phyloP scores from a whole-genome alignment of 2,113 vertebrate species.

The Pseudolaguvia tuberculata region DNA sequence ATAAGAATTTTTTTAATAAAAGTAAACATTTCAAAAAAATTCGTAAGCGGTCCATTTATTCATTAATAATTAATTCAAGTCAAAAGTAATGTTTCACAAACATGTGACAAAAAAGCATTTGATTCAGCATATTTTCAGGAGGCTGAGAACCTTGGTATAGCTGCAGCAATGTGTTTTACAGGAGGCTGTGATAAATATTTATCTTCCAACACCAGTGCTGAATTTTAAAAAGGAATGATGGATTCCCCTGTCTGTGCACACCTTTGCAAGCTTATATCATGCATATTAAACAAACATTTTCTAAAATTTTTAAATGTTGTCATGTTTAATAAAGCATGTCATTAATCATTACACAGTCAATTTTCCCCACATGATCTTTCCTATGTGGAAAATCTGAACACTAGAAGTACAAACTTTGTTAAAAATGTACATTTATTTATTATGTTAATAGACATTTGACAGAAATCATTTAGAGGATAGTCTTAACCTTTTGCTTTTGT shows the following conservation, averaged over 20 bases:
- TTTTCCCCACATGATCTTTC: conserved; percentile 9
- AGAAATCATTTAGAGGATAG: neutral
- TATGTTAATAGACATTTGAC: neutral
- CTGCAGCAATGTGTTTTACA: conserved; percentile 38
- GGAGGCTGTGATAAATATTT: conserved; percentile 67
- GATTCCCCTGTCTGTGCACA: conserved; percentile 67
- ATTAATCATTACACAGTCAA: conserved; percentile 58
- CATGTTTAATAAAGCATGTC: conserved; percentile 70
- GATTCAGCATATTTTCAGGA: conserved; percentile 18
- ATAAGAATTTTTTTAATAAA: conserved; percentile 31
- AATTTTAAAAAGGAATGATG: conserved; percentile 67
- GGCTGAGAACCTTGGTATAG: conserved; percentile 47
- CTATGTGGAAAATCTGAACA: conserved; percentile 8
- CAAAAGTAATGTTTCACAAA: conserved; percentile 6
- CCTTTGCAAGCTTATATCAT: conserved; percentile 70
- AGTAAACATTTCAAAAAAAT: conserved; percentile 1
- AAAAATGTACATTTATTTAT: neutral
- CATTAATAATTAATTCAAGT: neutral
- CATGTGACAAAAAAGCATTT: conserved; percentile 26
- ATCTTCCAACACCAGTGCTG: conserved; percentile 67
- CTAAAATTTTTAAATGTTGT: conserved; percentile 75
- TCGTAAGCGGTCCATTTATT: too few species aligned
- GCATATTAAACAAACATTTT: conserved; percentile 71
- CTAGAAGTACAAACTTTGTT: neutral
- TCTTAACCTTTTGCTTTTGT: conserved; percentile 4